A percentile compares a stretch with the other conserved stretches of the same genome.
Conservation (phyloP, 2,888 invertebrate genomes). For the Heliconius ethilla region DNA sequence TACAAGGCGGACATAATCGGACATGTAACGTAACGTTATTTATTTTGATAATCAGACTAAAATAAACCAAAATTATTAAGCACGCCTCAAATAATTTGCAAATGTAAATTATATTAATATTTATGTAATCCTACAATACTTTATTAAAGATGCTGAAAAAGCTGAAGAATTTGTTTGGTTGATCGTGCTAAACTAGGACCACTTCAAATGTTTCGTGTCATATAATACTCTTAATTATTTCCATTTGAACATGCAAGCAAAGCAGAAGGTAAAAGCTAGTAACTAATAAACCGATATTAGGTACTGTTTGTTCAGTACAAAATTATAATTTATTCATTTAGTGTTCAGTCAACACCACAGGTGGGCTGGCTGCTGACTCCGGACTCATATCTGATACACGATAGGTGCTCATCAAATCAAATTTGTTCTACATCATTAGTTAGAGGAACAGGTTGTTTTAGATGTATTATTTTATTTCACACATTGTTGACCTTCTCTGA, state of each 20-base stretch:
- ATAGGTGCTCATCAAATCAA: slow-evolving; percentile 33
- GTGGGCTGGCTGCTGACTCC: slow-evolving; percentile 19
- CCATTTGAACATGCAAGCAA: no score
- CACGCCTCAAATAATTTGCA: slow-evolving; percentile 8
- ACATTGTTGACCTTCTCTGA: slow-evolving; percentile 39
- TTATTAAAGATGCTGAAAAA: no score
- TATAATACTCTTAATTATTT: no score
- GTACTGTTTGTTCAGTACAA: neutral
- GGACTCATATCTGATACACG: slow-evolving; percentile 10
- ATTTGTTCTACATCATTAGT: slow-evolving; percentile 42
- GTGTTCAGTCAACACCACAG: slow-evolving; percentile 4
- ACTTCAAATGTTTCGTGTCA: no score
- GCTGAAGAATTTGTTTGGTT: no score
- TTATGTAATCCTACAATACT: neutral
- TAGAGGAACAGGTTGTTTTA: slow-evolving; percentile 30
- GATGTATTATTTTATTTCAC: slow-evolving; percentile 35
- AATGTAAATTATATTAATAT: neutral
- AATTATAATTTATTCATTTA: neutral
- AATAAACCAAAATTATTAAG: slow-evolving; percentile 25
- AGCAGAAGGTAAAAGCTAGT: no score
- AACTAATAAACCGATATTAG: neutral
- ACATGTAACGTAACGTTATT: slow-evolving; percentile 31
- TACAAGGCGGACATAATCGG: slow-evolving; percentile 44
- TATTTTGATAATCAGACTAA: slow-evolving; percentile 33
- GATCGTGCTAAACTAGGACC: no score